Base-by-base conservation (phyloP, 2,113 vertebrate genomes). In the Trichomycterus rosablanca region DNA sequence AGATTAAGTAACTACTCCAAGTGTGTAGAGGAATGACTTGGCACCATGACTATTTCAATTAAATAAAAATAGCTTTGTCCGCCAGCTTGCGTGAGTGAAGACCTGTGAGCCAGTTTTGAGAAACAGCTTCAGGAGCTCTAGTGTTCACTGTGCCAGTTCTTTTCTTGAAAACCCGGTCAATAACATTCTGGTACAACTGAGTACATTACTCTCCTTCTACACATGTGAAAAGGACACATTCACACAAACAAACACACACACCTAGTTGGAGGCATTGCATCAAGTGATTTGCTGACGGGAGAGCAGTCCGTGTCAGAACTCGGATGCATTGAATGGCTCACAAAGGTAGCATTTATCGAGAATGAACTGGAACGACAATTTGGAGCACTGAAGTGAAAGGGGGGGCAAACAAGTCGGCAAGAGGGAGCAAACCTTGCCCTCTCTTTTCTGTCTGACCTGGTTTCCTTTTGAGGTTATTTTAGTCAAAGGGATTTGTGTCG, bases 191-290 rank as follows among this genome's bases (percentile, higher is more conserved):
- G 48, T 51, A 51, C 63, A 67, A 61, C 52, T 62, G 45, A 71
- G 52, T 62, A 57, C 53, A 67, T 67, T 72, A 58, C 53, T 63
- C 40, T 46, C 46, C 52, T 61, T 49, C 59, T 54, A 55, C 37
- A 44, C 44, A 55, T 37, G 42, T 53, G 34, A 66, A 56, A 46
- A 66, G 43, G 37, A 61, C 52, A 44, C 48, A 48, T 15, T 46
- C 62, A 46, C 34, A 57, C 42, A 57, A 44, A 58, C 30, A 43
- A 49, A 48, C 45, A 40, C 44, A 34, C 5, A 22, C 51, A 49
- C 54, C 16, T 43, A 48, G 30, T 23, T 30, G 43, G 30, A 37
- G 28, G 53, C 30, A 45, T 20, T 1, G 24, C 37, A 49, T 48
- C 28, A 42, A 66, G 24, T 42, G 39, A 44, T 18, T 63, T 43